phyloP scores from a whole-genome alignment of 2,113 vertebrate species.

The Australoheros scitulus region DNA sequence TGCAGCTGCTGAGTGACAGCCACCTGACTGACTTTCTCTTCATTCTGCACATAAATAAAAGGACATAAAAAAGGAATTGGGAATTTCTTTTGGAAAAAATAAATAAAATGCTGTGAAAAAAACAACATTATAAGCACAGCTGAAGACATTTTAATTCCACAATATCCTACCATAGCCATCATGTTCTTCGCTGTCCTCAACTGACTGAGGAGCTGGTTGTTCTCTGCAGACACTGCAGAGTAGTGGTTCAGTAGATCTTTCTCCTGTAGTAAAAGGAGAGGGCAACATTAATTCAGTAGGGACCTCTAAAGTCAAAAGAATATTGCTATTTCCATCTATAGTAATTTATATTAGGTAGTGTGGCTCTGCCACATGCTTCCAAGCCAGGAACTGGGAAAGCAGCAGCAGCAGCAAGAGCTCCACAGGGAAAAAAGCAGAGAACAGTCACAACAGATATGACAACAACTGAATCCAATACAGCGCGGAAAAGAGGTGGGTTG shows the following conservation, averaged over 20 bases:
- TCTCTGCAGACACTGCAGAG: conserved; percentile 82
- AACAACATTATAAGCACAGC: background rate
- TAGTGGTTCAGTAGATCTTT: conserved; percentile 82
- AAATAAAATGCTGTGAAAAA: background rate
- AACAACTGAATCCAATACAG: background rate
- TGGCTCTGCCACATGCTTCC: too few relatives aligned
- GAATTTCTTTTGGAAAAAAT: background rate
- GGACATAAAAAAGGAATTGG: background rate
- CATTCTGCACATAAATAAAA: conserved; percentile 80
- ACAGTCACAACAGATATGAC: background rate
- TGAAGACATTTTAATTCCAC: background rate
- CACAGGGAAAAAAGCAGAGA: background rate
- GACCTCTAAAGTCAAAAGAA: background rate
- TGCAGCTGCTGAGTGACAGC: conserved; percentile 72
- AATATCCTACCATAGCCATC: conserved; percentile 78
- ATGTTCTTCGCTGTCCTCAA: conserved; percentile 85
- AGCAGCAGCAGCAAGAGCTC: background rate
- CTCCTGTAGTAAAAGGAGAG: conserved; percentile 78
- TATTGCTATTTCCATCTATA: background rate
- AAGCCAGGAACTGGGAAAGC: too few relatives aligned
- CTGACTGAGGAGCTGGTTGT: conserved; percentile 83
- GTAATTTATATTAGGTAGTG: background rate
- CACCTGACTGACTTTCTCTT: conserved; percentile 78
- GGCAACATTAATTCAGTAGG: background rate
- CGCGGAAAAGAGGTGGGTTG: background rate